Base-by-base conservation (phyloP, 2,888 invertebrate genomes). In the Lasius fuliginosus region DNA sequence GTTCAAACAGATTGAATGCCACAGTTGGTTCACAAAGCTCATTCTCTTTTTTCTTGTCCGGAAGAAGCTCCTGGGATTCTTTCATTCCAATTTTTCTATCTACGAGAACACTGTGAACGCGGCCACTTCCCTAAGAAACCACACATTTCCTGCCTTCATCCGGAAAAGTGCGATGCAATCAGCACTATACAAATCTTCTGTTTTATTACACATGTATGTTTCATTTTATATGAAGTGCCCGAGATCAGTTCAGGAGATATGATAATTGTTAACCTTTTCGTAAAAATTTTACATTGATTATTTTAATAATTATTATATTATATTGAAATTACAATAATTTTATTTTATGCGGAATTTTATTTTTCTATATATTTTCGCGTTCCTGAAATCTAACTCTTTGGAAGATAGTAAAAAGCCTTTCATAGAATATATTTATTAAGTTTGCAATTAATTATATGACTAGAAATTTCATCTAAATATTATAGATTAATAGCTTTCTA, bases 1-100 rank as follows among this genome's bases (percentile, higher is more conserved):
- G 18, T 60, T 81, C 81, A 73, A 11, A 40, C 73, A 46, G 69
- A 74, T 82, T 76, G 79, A 33, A 46, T 60, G 46, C 74, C 49
- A 75, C 60, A 62, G 12, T 53, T 40, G 82, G 27, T 81, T 60
- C 74, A 49, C 49, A 49, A 36, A 64, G 64, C 53, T 40, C 23
- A 56, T 27, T 64, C 42, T 42, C 60, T 73, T 23, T 53, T 36
- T 65, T 76, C 62, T 15, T 30, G 11, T 36, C n/a, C 30, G 30
- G 30, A 53, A 53, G n/a, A 23, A 40, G 23, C 53, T 56, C 53
- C 27, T 40, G 30, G 64, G 40, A 76, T 62, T 62, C 40, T 40
- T 71, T 53, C 64, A 64, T 56, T 79, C 53, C 64, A n/a, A 12
- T 40, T 33, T 46, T 40, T 33, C 76, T 64, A 40, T 40, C 49